Conservation (phyloP, 1,140 invertebrate genomes). For the Anthonomus grandis region DNA sequence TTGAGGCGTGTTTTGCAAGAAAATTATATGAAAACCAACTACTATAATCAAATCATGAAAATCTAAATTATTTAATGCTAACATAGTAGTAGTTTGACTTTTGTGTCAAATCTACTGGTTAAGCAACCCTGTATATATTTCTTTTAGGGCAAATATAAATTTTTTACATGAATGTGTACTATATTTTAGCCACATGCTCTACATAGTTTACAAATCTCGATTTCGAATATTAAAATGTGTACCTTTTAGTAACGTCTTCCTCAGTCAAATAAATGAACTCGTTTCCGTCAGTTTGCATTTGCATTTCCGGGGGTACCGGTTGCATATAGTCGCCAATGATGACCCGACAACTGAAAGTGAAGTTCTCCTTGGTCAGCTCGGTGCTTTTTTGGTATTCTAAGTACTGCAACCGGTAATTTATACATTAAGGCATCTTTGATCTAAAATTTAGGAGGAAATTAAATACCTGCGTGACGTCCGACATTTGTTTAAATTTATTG, state of each 20-base stretch:
- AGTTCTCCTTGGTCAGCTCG: slow-evolving; percentile 80
- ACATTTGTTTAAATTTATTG: slow-evolving; percentile 69
- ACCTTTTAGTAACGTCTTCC: slow-evolving; percentile 61
- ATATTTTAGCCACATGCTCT: too few species aligned
- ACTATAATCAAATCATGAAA: too few species aligned
- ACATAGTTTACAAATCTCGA: too few species aligned
- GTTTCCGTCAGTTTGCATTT: slow-evolving; percentile 51
- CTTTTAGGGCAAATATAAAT: too few species aligned
- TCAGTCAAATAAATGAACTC: slow-evolving; percentile 61
- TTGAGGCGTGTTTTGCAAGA: too few species aligned
- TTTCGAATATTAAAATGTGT: too few species aligned
- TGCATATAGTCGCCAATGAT: slow-evolving; percentile 89
- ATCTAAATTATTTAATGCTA: too few species aligned
- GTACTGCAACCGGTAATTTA: slow-evolving; percentile 58
- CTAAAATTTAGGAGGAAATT: not conserved
- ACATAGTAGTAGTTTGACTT: too few species aligned
- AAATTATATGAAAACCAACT: too few species aligned
- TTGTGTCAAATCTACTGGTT: too few species aligned
- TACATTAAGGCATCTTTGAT: not conserved
- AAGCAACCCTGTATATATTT: too few species aligned
- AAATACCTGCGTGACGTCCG: slow-evolving; percentile 68
- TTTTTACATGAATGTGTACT: too few species aligned
- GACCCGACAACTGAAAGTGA: slow-evolving; percentile 85
- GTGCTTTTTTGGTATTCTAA: slow-evolving; percentile 71
- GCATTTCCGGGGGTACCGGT: slow-evolving; percentile 55